Evolutionary conservation across 2,888 invertebrate genomes (phyloP).

Genomic region (Plagodis pulveraria): DNA sequence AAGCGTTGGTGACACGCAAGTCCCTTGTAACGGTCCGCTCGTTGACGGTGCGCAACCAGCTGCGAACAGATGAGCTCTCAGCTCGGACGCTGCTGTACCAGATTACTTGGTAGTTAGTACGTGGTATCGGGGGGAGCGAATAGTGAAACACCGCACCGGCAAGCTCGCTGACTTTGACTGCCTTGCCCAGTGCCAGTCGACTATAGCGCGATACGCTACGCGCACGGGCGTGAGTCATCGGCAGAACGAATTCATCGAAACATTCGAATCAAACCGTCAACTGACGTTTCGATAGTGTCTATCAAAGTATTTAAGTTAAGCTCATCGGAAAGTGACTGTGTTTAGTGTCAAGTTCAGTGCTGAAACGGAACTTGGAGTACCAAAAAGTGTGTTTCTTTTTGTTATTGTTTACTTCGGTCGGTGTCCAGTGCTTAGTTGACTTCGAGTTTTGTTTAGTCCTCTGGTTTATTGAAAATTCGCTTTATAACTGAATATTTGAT

Average conservation of each 20-base stretch:
- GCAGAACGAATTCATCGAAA: conserved; percentile 60
- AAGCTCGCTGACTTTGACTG: conserved; percentile 14
- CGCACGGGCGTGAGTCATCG: conserved; percentile 62
- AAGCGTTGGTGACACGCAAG: conserved; percentile 52
- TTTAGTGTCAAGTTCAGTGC: conserved; percentile 63
- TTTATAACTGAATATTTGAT: no score
- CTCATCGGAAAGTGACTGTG: conserved; percentile 54
- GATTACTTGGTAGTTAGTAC: conserved; percentile 33
- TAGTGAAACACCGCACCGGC: conserved; percentile 14
- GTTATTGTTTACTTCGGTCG: conserved; percentile 57
- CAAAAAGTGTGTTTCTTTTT: conserved; percentile 37
- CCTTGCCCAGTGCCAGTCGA: conserved; percentile 59
- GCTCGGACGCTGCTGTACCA: conserved; percentile 11
- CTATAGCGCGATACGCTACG: conserved; percentile 71
- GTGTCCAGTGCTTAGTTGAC: conserved; percentile 45
- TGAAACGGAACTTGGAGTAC: conserved; percentile 34
- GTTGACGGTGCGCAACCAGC: conserved; percentile 50
- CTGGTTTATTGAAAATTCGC: no score
- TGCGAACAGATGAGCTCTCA: conserved; percentile 65
- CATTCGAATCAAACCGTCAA: conserved; percentile 64
- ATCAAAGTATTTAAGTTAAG: background rate
- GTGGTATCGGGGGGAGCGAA: conserved; percentile 28
- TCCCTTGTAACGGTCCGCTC: conserved; percentile 64
- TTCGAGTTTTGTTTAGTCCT: background rate
- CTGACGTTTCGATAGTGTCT: conserved; percentile 46